Conservation (phyloP, 2,797 vertebrate genomes). For the Pygocentrus nattereri region DNA sequence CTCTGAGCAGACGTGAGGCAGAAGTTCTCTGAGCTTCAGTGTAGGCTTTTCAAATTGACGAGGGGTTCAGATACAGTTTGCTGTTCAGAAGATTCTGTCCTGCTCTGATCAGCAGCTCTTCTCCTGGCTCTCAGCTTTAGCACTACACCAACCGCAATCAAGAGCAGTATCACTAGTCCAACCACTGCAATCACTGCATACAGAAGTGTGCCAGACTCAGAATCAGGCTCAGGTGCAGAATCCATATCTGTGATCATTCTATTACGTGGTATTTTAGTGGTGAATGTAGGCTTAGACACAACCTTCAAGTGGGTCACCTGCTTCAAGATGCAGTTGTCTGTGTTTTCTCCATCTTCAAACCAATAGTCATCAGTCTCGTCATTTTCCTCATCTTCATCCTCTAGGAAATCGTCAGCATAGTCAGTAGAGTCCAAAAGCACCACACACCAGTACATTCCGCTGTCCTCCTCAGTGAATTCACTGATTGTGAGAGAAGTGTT, state of each 20-base stretch:
- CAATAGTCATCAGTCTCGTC: fast-evolving
- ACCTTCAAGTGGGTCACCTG: constrained; percentile 55
- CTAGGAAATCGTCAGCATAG: not conserved
- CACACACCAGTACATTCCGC: constrained; percentile 69
- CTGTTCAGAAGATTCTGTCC: not conserved
- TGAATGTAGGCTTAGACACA: not conserved
- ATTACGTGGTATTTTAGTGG: not conserved
- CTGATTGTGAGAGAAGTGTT: constrained; percentile 60
- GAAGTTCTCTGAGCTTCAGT: not conserved
- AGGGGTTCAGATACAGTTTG: constrained; percentile 28
- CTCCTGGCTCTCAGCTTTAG: constrained; percentile 51
- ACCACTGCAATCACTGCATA: constrained; percentile 47
- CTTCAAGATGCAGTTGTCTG: constrained; percentile 67
- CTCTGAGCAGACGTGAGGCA: no score
- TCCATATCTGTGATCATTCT: not conserved
- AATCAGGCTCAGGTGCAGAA: not conserved
- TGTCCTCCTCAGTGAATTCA: constrained; percentile 53
- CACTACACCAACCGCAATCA: constrained; percentile 39
- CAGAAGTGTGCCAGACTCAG: not conserved
- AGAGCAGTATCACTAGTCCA: constrained; percentile 54
- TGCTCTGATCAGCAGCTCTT: not conserved
- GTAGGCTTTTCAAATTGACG: not conserved
- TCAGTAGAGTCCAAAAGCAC: constrained; percentile 44
- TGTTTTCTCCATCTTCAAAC: not conserved
- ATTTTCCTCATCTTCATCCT: constrained; percentile 4